These are phyloP conservation scores for Erpobdella octoculata DNA, from an alignment of 2,888 invertebrate species.

Conservation along the genomic window DNA sequence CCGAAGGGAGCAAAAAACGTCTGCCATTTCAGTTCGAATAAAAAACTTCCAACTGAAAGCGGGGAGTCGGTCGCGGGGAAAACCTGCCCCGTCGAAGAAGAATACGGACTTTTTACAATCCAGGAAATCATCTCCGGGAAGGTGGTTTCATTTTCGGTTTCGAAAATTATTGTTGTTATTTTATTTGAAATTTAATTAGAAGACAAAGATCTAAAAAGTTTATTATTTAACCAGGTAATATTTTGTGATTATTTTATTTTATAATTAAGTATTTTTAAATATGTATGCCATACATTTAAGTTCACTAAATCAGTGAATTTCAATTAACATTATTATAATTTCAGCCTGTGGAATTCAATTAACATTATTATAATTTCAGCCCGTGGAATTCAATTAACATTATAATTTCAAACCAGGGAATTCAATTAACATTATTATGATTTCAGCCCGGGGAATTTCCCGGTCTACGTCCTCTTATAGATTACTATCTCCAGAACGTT, in stretches of 20 bases:
- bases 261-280: too few species aligned
- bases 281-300: too few species aligned
- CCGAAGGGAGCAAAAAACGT: slow-evolving; percentile 28
- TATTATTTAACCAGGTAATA: too few species aligned
- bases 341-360: neutral
- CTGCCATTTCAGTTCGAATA: slow-evolving; percentile 11
- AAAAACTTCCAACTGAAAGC: neutral
- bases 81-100: slow-evolving; percentile 34
- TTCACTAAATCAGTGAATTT: too few species aligned
- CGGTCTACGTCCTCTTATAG: slow-evolving; percentile 84
- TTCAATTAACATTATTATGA: neutral
- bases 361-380: too few species aligned
- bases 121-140: slow-evolving; percentile 95
- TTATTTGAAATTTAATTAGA: too few species aligned
- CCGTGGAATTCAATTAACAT: neutral
- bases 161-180: too few species aligned
- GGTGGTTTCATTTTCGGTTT: too few species aligned
- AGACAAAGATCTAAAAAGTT: too few species aligned
- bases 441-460: slow-evolving; percentile 79
- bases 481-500: slow-evolving; percentile 84
- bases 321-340: neutral
- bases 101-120: slow-evolving; percentile 70
- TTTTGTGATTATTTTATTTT: too few species aligned
- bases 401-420: neutral
- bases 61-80: neutral